Evolutionary conservation across 2,888 invertebrate genomes (phyloP), one percentile per base, ranked within the genome.

Genomic region (Anticlea derivata): DNA sequence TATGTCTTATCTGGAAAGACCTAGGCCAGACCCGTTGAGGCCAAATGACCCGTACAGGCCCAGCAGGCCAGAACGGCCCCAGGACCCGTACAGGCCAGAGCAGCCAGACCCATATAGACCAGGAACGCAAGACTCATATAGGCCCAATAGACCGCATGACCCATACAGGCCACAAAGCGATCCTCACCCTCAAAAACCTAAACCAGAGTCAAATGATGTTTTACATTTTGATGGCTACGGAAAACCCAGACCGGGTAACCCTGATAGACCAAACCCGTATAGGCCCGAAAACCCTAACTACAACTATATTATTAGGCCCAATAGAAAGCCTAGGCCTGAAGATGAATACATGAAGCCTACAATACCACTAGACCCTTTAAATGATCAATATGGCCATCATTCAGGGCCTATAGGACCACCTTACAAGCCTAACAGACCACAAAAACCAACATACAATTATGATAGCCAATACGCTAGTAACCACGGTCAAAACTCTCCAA

Each of bases 301-400:
- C 46, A 70, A 81, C 7, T 87, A 88, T 50, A 77, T 83, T 10
- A 65, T 73, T 0, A 76, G 85, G 55, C 89, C 88, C 3, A 83
- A 74, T 56, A 78, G 78, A 39, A 86, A 76, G 58, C 88, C 87
- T 26, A 51, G 47, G 1, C 70, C 69, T 1, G 44, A 57, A 8
- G 47, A 58, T 0, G 61, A 60, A 2, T 67, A 60, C 55, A 27
- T 22, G 0, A 52, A 57, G 53, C 61, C 65, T 58, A 27, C 5
- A 49, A 58, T 55, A 7, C 37, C 37, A 11, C 5, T 10, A 23
- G 24, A 13, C 5, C 58, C 60, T 3, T 4, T 33, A 39, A 33
- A 1, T 48, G 53, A 51, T 37, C 24, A 11, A 2, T 47, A 63
- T 45, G 66, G 58, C 17, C 66, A 66, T 50, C 53, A 60, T 8